Evolutionary conservation across 2,797 vertebrate genomes (phyloP).

Genomic region (Anolis apletophallus): DNA sequence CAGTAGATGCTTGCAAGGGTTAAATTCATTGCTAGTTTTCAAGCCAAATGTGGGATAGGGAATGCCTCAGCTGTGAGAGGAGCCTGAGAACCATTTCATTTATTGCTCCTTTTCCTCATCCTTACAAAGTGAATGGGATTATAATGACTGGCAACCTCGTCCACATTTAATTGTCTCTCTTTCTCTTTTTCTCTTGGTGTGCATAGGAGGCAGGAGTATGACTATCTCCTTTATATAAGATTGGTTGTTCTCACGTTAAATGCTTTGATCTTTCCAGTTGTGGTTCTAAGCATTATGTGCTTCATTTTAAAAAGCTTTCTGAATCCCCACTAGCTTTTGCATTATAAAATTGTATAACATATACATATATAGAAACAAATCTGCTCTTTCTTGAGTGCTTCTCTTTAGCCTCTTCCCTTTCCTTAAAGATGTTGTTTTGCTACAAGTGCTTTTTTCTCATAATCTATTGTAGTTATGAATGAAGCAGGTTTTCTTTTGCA

Average conservation of each 20-base stretch:
- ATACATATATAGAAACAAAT: fast-evolving
- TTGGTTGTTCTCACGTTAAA: neutral
- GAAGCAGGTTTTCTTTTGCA: slow-evolving; percentile 27
- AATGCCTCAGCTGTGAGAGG: neutral
- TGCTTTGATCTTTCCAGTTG: neutral
- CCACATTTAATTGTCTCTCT: slow-evolving; percentile 1
- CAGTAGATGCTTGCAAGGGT: neutral
- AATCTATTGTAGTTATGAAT: slow-evolving; percentile 44
- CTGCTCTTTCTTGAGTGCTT: slow-evolving; percentile 7
- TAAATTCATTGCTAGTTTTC: neutral
- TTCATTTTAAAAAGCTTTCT: slow-evolving; percentile 13
- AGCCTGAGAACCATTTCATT: neutral
- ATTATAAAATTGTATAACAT: neutral
- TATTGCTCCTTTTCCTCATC: neutral
- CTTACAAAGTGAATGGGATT: neutral
- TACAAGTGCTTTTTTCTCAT: slow-evolving; percentile 7
- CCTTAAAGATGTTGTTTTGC: neutral
- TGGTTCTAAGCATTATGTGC: neutral
- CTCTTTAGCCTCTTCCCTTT: slow-evolving; percentile 19
- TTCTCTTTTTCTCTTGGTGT: neutral
- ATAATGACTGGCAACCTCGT: neutral
- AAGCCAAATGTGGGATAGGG: neutral
- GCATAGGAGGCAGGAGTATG: neutral
- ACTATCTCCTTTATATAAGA: neutral
- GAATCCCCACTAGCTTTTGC: slow-evolving; percentile 2